Conservation (phyloP, 2,888 invertebrate genomes). For the Penaeus monodon region DNA sequence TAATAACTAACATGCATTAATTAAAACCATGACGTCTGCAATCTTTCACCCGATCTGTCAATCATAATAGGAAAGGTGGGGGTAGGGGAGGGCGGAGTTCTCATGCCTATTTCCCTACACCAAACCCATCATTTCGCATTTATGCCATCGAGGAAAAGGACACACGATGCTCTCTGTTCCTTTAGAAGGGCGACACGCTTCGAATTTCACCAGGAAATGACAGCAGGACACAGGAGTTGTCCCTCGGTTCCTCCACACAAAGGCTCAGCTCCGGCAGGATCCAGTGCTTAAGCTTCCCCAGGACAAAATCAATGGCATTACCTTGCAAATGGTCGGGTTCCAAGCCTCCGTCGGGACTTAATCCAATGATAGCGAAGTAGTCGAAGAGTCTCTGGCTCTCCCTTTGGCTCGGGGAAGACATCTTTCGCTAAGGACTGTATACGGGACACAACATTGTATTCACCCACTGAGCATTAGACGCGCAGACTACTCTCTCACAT, state of each 20-base stretch:
- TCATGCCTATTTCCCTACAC: no score
- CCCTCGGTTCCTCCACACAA: neutral
- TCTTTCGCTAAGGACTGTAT: constrained; percentile 24
- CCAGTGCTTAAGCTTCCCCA: constrained; percentile 14
- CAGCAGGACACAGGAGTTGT: no score
- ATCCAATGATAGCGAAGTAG: constrained; percentile 64
- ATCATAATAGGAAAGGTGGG: no score
- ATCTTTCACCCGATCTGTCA: no score
- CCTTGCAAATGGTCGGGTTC: constrained; percentile 62
- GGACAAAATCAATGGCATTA: constrained; percentile 61
- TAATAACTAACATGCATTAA: no score
- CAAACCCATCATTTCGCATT: no score
- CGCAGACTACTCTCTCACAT: neutral
- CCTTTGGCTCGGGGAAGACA: constrained; percentile 44
- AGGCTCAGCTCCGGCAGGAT: constrained; percentile 16
- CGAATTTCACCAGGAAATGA: no score
- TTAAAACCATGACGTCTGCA: no score
- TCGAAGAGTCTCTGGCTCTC: constrained; percentile 63
- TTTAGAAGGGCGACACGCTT: no score
- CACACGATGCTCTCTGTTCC: no score
- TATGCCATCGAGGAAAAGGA: no score
- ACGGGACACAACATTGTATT: constrained; percentile 45
- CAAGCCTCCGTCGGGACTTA: constrained; percentile 64
- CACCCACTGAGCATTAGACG: neutral
- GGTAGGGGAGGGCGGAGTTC: no score